Base-by-base conservation (phyloP, 2,888 invertebrate genomes). In the Scotopteryx bipunctaria region DNA sequence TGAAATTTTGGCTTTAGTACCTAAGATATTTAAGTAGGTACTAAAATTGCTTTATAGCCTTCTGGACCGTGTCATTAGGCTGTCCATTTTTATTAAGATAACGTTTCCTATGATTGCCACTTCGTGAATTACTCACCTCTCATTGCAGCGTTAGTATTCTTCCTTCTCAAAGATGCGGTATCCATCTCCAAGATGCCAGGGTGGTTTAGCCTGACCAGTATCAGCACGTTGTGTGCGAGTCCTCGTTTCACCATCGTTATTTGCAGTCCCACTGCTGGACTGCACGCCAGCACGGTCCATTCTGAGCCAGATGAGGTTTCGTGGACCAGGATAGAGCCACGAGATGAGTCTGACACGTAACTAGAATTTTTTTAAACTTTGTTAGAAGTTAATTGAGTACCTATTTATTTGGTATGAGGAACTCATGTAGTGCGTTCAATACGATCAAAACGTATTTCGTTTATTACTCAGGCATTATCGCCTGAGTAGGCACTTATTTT, bases 281-380 rank as follows among this genome's bases (percentile, higher is more conserved):
- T 75, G 57, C 91, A 88, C 0, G 91, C 92, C 0, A 93, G 86
- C 0, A 95, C 92, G 2, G 94, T 85, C 81, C 93, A 94, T 3
- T 93, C 93, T 5, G 91, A 91, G 53, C 91, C 91, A 1, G 91
- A 88, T 5, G 91, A 86, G 2, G 93, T 91, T 68, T 95, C 94
- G 67, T 93, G 93, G 0, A 95, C 94, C 5, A 94, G 83, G 38
- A 95, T 92, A 8, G 93, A 91, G 5, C 94, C 91, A 29, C 93
- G 92, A 0, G 93, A 92, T 0, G 95, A 94, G 72, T 95, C 95
- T 29, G 94, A 93, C 11, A 94, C 86, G 68, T 94, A 93, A 41
- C 86, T 86, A 63, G 11, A 79, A 61, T 4, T 11, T 14, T 8
- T n/a, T 3, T 11, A 15, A 17, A n/a, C 16, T 4, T 3, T 15